Percentiles rank a stretch among this genome's conserved stretches.
Conservation (phyloP, 2,888 invertebrate species). For the Dryadula phaetusa region DNA sequence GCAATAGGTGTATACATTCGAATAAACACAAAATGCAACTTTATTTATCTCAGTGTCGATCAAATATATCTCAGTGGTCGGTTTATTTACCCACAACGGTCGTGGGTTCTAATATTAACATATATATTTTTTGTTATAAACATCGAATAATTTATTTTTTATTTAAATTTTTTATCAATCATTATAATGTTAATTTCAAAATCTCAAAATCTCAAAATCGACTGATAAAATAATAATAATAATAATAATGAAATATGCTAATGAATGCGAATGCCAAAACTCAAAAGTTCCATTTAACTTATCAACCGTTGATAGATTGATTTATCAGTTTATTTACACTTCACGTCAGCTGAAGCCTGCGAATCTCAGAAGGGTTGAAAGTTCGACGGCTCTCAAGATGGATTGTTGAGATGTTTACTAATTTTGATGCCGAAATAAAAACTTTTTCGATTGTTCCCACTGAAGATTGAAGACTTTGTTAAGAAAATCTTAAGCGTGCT, state of each 20-base stretch:
- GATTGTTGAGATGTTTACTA: constrained; percentile 38
- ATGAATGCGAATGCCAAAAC: constrained; percentile 6
- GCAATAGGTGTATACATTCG: background rate
- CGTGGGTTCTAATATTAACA: no score
- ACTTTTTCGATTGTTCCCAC: constrained; percentile 28
- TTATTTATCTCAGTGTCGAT: no score
- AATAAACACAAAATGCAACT: background rate
- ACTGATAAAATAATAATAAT: background rate
- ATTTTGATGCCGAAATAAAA: constrained; percentile 31
- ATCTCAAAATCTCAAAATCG: no score
- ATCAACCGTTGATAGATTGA: constrained; percentile 47
- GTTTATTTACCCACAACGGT: no score
- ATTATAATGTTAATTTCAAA: no score
- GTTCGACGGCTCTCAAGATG: constrained; percentile 40
- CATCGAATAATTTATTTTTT: no score
- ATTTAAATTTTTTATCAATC: no score
- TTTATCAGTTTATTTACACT: constrained; percentile 46
- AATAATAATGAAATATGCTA: background rate
- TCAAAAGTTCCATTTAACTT: constrained; percentile 31
- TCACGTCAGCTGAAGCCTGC: constrained; percentile 34
- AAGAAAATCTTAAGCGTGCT: background rate
- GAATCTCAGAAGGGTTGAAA: constrained; percentile 48
- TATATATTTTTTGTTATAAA: no score
- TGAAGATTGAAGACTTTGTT: constrained; percentile 22
- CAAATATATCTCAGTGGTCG: no score